A percentile compares a stretch with the other conserved stretches of the same genome.
These are phyloP conservation scores for Spheniscus humboldti DNA, from an alignment of 2,797 vertebrate genomes.

Conservation along the genomic window DNA sequence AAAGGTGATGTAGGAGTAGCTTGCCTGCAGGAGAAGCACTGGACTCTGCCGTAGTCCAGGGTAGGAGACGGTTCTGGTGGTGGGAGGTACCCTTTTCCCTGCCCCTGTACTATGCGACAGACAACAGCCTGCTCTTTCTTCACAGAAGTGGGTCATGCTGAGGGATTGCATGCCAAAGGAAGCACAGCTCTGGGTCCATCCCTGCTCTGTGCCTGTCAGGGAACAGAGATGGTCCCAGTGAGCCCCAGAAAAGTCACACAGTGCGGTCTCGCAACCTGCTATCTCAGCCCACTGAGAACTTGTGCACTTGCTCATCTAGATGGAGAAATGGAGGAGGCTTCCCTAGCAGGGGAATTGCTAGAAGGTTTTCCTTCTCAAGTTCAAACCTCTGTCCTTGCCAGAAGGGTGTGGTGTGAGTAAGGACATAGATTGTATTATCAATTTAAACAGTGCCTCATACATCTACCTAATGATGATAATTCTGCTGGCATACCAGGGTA, in stretches of 20 bases:
- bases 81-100: neutral
- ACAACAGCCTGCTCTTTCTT: neutral
- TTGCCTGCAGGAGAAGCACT: neutral
- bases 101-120: accelerated
- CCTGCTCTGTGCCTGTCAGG: neutral
- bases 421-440: neutral
- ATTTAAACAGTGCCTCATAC: neutral
- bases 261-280: neutral
- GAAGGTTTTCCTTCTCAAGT: neutral
- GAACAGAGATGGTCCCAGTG: neutral
- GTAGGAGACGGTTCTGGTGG: neutral
- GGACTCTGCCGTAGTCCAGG: neutral
- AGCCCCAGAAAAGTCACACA: neutral
- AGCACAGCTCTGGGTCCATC: neutral
- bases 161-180: neutral
- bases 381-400: neutral
- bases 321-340: neutral
- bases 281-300: neutral
- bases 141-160: neutral
- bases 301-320: neutral
- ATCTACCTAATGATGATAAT: neutral
- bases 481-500: neutral
- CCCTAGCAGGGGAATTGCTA: neutral
- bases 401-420: neutral
- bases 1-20: neutral